Conservation (phyloP, 2,797 vertebrate genomes). For the Hapalemur alaotrensis region DNA sequence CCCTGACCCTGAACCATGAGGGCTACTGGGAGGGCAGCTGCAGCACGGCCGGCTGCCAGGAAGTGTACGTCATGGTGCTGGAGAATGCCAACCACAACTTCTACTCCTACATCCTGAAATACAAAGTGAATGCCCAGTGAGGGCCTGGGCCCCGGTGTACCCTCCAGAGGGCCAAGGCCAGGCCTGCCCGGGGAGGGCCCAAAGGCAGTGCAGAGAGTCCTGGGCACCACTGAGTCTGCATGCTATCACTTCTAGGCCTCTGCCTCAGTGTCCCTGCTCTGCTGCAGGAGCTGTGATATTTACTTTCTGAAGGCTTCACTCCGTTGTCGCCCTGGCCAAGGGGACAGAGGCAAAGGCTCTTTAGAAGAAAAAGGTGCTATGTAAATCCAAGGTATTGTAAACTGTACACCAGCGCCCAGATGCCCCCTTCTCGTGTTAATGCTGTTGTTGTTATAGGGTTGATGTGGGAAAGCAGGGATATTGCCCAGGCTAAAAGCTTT, state of each 20-base stretch:
- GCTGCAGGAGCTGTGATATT: background rate
- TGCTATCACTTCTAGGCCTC: constrained; percentile 41
- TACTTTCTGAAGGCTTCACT: background rate
- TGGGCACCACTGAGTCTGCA: constrained; percentile 34
- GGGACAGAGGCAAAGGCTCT: constrained; percentile 49
- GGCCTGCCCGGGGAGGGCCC: background rate
- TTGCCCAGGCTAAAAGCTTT: background rate
- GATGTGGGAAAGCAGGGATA: background rate
- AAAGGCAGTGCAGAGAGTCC: background rate
- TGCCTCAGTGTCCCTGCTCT: background rate
- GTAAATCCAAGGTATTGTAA: constrained; percentile 68
- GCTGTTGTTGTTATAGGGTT: background rate
- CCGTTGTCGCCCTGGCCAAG: background rate
- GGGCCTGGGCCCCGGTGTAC: background rate
- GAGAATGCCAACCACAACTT: constrained; percentile 85
- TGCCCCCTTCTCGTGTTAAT: background rate
- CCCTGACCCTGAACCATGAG: constrained; percentile 81
- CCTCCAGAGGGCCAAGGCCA: background rate
- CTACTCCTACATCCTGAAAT: constrained; percentile 84
- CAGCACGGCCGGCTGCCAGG: constrained; percentile 84
- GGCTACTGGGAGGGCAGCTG: constrained; percentile 88
- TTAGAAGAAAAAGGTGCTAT: constrained; percentile 76
- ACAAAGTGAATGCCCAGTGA: constrained; percentile 84
- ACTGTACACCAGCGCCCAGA: background rate
- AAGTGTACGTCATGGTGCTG: constrained; percentile 86